Evolutionary conservation across 2,797 vertebrate genomes (phyloP).

Genomic region (Silurus lanzhouensis): DNA sequence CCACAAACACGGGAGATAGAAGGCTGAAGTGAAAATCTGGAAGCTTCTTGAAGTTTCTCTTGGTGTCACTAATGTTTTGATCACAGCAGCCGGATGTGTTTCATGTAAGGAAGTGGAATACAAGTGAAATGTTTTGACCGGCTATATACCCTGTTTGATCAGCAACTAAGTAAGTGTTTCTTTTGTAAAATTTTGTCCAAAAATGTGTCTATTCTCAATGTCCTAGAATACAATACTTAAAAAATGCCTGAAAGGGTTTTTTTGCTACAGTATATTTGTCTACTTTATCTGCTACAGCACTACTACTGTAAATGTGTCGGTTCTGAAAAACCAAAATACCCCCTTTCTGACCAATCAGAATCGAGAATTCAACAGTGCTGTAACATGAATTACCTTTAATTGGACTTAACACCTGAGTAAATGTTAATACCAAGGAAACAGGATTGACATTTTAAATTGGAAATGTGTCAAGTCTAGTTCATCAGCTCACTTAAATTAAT

Average conservation of each 20-base stretch:
- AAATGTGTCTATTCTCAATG: background rate
- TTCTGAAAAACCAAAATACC: background rate
- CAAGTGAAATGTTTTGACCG: background rate
- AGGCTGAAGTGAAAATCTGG: background rate
- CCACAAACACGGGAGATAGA: background rate
- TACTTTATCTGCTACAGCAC: background rate
- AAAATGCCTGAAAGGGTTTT: background rate
- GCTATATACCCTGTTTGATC: background rate
- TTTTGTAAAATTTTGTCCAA: background rate
- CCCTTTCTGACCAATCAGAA: background rate
- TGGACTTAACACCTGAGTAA: conserved; percentile 1
- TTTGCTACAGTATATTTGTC: background rate
- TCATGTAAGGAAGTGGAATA: background rate
- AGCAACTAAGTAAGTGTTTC: background rate
- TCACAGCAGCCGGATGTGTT: background rate
- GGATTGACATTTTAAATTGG: background rate
- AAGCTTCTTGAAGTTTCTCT: background rate
- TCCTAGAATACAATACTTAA: background rate
- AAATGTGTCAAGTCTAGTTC: background rate
- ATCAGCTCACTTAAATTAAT: background rate
- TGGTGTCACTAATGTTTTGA: background rate
- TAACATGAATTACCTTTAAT: background rate
- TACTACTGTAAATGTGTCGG: background rate
- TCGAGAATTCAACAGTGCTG: too few relatives aligned
- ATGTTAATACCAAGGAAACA: conserved; percentile 5